Evolutionary conservation across 2,888 invertebrate genomes (phyloP).

Genomic region (Troides oblongomaculatus): DNA sequence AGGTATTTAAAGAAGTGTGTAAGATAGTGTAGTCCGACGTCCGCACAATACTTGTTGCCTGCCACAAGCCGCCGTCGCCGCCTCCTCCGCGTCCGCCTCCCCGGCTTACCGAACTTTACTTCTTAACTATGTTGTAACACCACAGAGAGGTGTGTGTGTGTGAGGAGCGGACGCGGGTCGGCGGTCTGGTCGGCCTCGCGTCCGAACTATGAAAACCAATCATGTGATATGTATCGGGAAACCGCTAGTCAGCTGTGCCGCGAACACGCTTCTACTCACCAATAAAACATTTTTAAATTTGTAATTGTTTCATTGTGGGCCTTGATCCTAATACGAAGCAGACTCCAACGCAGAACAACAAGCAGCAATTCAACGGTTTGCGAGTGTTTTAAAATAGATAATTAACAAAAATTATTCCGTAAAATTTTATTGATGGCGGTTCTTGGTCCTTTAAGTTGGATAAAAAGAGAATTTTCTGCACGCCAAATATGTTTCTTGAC

Average conservation of each 20-base stretch:
- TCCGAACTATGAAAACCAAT: constrained; percentile 48
- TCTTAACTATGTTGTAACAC: too few relatives aligned
- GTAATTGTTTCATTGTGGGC: constrained; percentile 39
- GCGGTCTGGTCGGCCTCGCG: constrained; percentile 35
- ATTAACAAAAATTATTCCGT: too few relatives aligned
- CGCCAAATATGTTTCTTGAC: too few relatives aligned
- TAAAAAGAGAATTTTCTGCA: too few relatives aligned
- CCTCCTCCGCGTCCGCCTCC: constrained; percentile 13
- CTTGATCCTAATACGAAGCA: not conserved
- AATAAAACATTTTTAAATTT: constrained; percentile 68
- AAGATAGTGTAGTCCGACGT: constrained; percentile 59
- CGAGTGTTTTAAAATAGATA: too few relatives aligned
- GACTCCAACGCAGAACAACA: too few relatives aligned
- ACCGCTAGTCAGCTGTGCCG: constrained; percentile 78
- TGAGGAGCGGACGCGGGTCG: too few relatives aligned
- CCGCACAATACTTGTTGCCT: constrained; percentile 66
- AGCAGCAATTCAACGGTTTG: too few relatives aligned
- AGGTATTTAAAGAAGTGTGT: constrained; percentile 60
- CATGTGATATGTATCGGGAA: constrained; percentile 72
- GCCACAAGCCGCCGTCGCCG: constrained; percentile 32
- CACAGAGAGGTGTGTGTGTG: too few relatives aligned
- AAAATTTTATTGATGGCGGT: too few relatives aligned
- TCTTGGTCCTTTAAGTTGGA: too few relatives aligned
- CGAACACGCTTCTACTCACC: constrained; percentile 78
- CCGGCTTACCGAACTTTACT: too few relatives aligned